phyloP scores from a whole-genome alignment of 2,888 invertebrate genomes.

The Amphipyra berbera region DNA sequence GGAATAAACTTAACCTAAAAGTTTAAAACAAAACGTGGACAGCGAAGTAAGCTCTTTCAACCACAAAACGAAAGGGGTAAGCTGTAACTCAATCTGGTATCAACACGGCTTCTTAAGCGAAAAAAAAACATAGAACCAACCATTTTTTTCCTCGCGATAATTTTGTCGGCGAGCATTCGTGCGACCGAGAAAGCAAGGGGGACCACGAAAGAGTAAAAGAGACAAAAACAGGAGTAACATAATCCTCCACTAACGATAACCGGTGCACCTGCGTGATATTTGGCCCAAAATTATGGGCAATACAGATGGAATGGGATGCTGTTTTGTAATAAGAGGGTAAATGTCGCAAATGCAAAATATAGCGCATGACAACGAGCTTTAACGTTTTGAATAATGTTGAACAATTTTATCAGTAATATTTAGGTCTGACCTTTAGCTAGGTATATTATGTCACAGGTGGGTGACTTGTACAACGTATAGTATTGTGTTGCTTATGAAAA shows the following conservation, averaged over 20 bases:
- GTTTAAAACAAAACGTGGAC: conserved; percentile 31
- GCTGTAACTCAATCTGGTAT: conserved; percentile 64
- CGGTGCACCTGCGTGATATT: conserved; percentile 82
- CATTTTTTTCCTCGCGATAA: conserved; percentile 58
- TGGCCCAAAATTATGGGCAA: conserved; percentile 73
- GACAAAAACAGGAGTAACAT: conserved; percentile 71
- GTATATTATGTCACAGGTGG: background rate
- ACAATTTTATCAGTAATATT: conserved; percentile 17
- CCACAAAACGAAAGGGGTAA: conserved; percentile 62
- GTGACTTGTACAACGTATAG: background rate
- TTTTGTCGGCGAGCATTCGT: conserved; percentile 58
- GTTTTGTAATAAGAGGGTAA: conserved; percentile 61
- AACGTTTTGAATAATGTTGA: conserved; percentile 34
- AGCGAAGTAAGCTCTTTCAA: conserved; percentile 50
- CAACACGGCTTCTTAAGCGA: conserved; percentile 67
- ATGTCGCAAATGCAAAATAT: conserved; percentile 56
- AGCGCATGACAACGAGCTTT: conserved; percentile 31
- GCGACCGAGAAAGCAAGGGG: conserved; percentile 53
- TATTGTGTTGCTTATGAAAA: conserved; percentile 19
- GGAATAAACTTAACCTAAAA: conserved; percentile 11
- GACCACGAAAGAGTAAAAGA: conserved; percentile 55
- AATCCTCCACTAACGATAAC: conserved; percentile 82
- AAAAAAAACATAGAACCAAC: conserved; percentile 52
- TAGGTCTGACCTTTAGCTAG: background rate
- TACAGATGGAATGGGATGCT: conserved; percentile 68